Conservation (phyloP, 2,797 vertebrate genomes). For the Anniella stebbinsi region DNA sequence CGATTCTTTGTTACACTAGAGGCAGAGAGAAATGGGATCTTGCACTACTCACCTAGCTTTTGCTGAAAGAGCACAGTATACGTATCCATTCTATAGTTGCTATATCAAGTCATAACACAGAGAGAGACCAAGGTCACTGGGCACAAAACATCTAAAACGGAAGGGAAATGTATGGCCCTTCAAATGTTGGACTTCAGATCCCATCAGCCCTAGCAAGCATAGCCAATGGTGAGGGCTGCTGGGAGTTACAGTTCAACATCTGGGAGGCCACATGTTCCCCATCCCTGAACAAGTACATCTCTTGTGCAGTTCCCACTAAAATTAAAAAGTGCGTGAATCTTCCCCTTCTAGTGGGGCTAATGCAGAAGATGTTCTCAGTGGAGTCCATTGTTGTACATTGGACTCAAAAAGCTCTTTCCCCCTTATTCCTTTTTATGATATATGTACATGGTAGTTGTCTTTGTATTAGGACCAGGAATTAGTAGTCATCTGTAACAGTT, state of each 20-base stretch:
- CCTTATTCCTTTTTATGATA: neutral
- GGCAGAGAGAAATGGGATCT: neutral
- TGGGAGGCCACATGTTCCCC: neutral
- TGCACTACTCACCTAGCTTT: neutral
- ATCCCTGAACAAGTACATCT: neutral
- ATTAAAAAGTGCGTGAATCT: neutral
- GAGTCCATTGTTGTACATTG: neutral
- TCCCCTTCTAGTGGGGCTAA: neutral
- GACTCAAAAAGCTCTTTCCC: conserved; percentile 12
- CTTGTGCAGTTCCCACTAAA: no score
- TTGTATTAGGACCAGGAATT: conserved; percentile 29
- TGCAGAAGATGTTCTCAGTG: neutral
- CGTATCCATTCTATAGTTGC: neutral
- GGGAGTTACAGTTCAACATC: neutral
- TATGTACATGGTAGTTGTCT: conserved; percentile 34
- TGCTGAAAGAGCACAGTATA: conserved; percentile 32
- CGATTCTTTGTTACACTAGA: neutral
- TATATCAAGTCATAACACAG: neutral
- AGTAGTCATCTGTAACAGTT: neutral
- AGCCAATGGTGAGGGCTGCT: neutral
- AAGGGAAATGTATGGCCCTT: no score
- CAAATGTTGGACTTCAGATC: neutral
- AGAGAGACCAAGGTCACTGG: neutral
- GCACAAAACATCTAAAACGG: no score
- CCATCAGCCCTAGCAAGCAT: neutral